Evolutionary conservation across 64 coral and sea anemone species (phyloP).

Genomic region (Dendrophyllia cribrosa): DNA sequence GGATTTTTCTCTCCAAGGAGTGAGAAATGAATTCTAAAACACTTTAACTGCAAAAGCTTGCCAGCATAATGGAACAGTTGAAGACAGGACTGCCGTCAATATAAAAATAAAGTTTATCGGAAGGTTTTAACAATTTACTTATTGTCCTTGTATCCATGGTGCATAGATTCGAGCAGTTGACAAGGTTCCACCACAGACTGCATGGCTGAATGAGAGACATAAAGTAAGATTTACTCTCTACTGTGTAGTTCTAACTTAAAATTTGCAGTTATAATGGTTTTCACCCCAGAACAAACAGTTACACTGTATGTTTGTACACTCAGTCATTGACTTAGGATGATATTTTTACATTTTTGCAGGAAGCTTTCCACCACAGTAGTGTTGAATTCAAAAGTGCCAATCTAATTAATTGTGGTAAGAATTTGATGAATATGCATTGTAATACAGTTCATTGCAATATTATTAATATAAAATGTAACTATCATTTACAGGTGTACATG

Average conservation of each 20-base stretch:
- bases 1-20: no score
- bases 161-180: slow-evolving; percentile 92
- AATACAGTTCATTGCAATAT: no score
- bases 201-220: slow-evolving; percentile 90
- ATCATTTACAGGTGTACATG: no score
- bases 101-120: neutral
- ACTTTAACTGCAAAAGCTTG: no score
- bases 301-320: no score
- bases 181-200: slow-evolving; percentile 93
- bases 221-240: slow-evolving; percentile 57
- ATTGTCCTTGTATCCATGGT: neutral
- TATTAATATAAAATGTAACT: neutral
- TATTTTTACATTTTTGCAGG: slow-evolving; percentile 37
- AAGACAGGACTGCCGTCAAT: no score
- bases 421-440: neutral
- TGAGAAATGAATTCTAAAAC: no score
- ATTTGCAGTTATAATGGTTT: neutral
- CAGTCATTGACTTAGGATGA: no score
- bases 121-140: no score
- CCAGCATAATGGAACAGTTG: no score
- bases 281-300: neutral
- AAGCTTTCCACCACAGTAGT: slow-evolving; percentile 81
- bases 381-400: slow-evolving; percentile 99
- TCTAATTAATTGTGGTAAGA: slow-evolving; percentile 82
- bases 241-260: neutral